phyloP scores from a whole-genome alignment of 2,797 vertebrate genomes.

The Parotocinclus haroldoi region DNA sequence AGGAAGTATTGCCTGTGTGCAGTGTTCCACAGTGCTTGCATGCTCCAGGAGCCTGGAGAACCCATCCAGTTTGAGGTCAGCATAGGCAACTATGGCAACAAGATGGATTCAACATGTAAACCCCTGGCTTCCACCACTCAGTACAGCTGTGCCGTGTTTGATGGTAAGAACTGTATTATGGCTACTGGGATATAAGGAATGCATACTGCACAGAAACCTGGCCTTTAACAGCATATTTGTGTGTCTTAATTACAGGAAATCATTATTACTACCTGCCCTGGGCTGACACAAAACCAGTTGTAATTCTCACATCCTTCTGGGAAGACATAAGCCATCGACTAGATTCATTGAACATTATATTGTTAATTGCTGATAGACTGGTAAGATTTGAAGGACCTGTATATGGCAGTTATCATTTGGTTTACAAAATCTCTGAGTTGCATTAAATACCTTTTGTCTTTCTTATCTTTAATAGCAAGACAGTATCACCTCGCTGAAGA shows the following conservation, averaged over 20 bases:
- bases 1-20: constrained; percentile 90
- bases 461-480: constrained; percentile 74
- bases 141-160: constrained; percentile 89
- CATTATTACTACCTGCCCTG: constrained; percentile 95
- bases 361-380: constrained; percentile 78
- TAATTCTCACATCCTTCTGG: constrained; percentile 92
- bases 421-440: neutral
- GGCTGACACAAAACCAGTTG: constrained; percentile 90
- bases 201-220: neutral
- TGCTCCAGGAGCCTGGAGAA: constrained; percentile 92
- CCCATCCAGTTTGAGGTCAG: constrained; percentile 98
- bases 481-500: constrained; percentile 82
- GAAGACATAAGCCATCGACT: constrained; percentile 94
- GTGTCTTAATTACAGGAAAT: constrained; percentile 74
- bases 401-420: neutral
- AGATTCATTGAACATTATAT: constrained; percentile 84
- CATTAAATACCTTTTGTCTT: constrained; percentile 6
- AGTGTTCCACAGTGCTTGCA: constrained; percentile 89
- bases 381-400: constrained; percentile 63
- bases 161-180: constrained; percentile 73
- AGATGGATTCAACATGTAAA: constrained; percentile 91
- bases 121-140: constrained; percentile 95
- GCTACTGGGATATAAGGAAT: neutral
- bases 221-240: neutral
- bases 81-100: constrained; percentile 98